A percentile compares a stretch with the other conserved stretches of the same genome.
phyloP scores from a whole-genome alignment of 2,113 vertebrate species.

The Chroicocephalus ridibundus region DNA sequence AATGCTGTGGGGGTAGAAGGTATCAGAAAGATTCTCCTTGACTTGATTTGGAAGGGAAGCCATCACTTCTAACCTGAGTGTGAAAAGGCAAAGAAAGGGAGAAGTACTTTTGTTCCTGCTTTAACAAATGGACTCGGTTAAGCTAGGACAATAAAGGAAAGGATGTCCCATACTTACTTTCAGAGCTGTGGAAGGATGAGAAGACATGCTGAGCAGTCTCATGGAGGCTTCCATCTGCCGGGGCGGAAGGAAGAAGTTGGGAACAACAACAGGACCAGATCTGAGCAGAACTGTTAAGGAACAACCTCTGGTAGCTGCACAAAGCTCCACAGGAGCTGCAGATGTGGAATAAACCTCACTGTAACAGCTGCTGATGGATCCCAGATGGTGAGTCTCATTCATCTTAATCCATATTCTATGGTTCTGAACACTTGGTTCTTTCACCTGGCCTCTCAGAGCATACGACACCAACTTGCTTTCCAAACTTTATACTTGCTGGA shows the following conservation, averaged over 20 bases:
- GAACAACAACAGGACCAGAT: conserved; percentile 73
- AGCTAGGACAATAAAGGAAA: neutral
- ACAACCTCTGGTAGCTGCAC: neutral
- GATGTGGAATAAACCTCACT: neutral
- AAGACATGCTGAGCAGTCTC: conserved; percentile 79
- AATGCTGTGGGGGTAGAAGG: too few relatives aligned
- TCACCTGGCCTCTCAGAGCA: neutral
- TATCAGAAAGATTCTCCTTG: neutral
- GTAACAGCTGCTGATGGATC: neutral
- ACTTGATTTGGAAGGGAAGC: neutral
- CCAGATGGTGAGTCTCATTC: neutral
- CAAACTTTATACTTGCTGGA: too few relatives aligned
- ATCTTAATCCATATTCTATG: neutral
- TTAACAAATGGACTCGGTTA: neutral
- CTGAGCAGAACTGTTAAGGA: conserved; percentile 78
- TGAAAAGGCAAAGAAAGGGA: neutral
- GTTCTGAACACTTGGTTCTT: neutral
- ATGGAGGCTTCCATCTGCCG: conserved; percentile 90
- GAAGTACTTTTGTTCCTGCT: neutral
- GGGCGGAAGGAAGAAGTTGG: conserved; percentile 93
- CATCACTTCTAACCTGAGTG: neutral
- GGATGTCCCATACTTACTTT: conserved; percentile 72
- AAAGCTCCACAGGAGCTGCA: neutral
- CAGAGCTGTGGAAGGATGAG: conserved; percentile 56
- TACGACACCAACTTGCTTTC: neutral